Evolutionary conservation across 2,113 vertebrate species (phyloP).

Genomic region (Ciconia boyciana): DNA sequence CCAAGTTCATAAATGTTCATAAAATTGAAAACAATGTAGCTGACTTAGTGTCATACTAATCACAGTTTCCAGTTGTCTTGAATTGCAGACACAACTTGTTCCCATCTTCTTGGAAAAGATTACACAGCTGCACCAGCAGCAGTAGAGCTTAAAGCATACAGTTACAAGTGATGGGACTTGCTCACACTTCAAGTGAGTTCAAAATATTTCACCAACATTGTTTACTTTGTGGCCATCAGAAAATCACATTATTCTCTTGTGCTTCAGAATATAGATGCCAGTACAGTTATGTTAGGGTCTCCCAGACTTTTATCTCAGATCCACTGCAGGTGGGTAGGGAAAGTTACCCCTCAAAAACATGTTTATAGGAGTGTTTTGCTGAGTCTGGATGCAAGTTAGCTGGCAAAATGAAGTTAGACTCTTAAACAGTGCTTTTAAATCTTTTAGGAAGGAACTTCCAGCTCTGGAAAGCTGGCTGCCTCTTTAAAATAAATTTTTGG

Average conservation of each 20-base stretch:
- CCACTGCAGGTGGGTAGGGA: accelerated
- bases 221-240: not conserved
- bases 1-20: not conserved
- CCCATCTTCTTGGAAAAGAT: not conserved
- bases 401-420: not conserved
- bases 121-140: not conserved
- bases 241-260: not conserved
- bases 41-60: not conserved
- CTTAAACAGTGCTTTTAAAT: not conserved
- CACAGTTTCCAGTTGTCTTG: not conserved
- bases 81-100: not conserved
- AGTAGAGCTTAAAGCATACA: not conserved
- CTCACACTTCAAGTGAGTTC: not conserved
- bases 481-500: not conserved
- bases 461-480: not conserved
- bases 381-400: not conserved
- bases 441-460: not conserved
- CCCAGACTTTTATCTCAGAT: not conserved
- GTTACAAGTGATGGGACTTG: not conserved
- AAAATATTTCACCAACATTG: not conserved
- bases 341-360: not conserved
- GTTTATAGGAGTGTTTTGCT: not conserved
- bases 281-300: not conserved
- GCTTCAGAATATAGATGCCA: not conserved
- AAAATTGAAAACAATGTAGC: not conserved